A percentile compares a stretch with the other conserved stretches of the same genome.
phyloP scores from a whole-genome alignment of 2,888 invertebrate species.

The Agrochola circellaris region DNA sequence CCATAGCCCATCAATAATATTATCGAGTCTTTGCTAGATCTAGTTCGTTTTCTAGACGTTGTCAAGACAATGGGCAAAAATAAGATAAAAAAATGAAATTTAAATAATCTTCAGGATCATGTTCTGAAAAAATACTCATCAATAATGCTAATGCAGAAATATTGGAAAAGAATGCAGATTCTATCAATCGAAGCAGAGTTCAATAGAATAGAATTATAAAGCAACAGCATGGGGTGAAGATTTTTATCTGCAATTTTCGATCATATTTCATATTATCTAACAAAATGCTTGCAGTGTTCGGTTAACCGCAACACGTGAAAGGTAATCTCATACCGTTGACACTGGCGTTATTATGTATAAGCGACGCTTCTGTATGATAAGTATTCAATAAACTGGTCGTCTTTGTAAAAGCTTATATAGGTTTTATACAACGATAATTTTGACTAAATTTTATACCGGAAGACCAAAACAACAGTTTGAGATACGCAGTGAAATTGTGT shows the following conservation, averaged over 20 bases:
- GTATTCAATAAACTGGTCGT: slow-evolving; percentile 11
- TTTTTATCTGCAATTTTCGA: neutral
- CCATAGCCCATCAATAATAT: neutral
- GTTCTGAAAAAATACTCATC: neutral
- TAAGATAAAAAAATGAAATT: neutral
- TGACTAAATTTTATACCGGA: no score
- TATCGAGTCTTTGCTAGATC: neutral
- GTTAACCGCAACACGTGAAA: slow-evolving; percentile 64
- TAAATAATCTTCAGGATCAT: neutral
- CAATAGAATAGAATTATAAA: neutral
- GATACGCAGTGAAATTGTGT: no score
- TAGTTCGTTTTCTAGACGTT: neutral
- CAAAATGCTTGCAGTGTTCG: slow-evolving; percentile 40
- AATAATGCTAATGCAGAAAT: neutral
- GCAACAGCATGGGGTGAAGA: neutral
- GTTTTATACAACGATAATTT: no score
- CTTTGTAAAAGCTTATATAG: no score
- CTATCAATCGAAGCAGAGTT: neutral
- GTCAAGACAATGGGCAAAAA: neutral
- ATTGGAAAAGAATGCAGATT: neutral
- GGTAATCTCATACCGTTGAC: slow-evolving; percentile 58
- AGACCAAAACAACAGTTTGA: no score
- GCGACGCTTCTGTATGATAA: slow-evolving; percentile 13
- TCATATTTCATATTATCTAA: slow-evolving; percentile 25
- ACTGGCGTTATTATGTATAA: slow-evolving; percentile 29